A percentile compares a stretch with the other conserved stretches of the same genome.
These are phyloP conservation scores for Urosaurus nigricauda DNA, from an alignment of 2,797 vertebrate genomes.

Conservation along the genomic window DNA sequence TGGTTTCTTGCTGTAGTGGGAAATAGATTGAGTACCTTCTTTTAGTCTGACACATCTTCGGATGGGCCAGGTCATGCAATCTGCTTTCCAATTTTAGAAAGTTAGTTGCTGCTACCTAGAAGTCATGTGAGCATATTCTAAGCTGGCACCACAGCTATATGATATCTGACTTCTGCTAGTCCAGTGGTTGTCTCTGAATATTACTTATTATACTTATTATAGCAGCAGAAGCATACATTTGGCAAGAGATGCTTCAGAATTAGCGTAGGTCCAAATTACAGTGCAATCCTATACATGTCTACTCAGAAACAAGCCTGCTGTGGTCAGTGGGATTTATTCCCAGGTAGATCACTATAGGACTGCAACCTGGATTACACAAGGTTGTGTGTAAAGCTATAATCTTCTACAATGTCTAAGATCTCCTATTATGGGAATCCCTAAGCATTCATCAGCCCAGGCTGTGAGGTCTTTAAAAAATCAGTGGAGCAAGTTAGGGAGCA, in stretches of 20 bases:
- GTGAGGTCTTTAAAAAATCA: background rate
- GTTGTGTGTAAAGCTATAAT: too few species aligned
- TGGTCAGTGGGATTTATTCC: background rate
- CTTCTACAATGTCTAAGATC: background rate
- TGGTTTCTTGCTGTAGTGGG: background rate
- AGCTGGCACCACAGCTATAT: background rate
- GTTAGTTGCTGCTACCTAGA: background rate
- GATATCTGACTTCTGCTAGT: background rate
- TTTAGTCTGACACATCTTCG: background rate
- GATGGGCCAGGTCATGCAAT: background rate
- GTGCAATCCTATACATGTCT: background rate
- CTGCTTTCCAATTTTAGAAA: conserved; percentile 3
- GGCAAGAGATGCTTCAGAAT: background rate
- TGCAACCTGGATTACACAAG: background rate
- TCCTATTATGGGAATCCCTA: background rate
- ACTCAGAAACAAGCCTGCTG: background rate
- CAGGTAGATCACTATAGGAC: background rate
- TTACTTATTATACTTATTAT: background rate
- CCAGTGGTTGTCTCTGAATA: background rate
- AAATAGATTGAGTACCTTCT: background rate
- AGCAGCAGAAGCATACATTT: background rate
- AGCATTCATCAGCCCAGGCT: background rate
- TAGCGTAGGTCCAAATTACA: background rate
- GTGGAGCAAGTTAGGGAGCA: background rate
- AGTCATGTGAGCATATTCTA: background rate